Percentiles rank a stretch among this genome's conserved stretches.
Evolutionary conservation across 2,888 invertebrate species (phyloP).

Genomic region (Alloplasta piceator): DNA sequence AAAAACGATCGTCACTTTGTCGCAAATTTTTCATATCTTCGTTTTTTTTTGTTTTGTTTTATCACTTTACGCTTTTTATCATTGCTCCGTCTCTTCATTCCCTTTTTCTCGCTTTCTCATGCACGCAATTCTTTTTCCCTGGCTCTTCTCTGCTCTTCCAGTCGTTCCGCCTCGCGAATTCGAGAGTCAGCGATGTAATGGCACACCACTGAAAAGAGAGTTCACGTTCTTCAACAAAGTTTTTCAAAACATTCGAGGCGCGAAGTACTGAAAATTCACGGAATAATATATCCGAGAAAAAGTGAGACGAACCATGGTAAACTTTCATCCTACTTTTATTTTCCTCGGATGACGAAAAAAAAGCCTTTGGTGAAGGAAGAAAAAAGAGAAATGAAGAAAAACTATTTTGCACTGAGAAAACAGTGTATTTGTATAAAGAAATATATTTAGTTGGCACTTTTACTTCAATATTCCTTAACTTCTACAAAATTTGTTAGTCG

Average conservation of each 20-base stretch:
- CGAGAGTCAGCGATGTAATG: conserved; percentile 29
- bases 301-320: neutral
- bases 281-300: neutral
- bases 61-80: neutral
- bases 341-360: conserved; percentile 2
- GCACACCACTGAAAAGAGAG: conserved; percentile 34
- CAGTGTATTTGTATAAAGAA: too few species aligned
- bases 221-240: conserved; percentile 36
- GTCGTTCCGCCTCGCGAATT: conserved; percentile 38
- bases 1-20: conserved; percentile 19
- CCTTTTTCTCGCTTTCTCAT: neutral
- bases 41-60: conserved; percentile 7
- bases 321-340: conserved; percentile 39
- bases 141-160: neutral
- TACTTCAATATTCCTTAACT: too few species aligned
- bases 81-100: neutral
- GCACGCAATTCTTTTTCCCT: conserved; percentile 11
- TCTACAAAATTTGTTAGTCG: too few species aligned
- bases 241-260: conserved; percentile 30
- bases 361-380: neutral
- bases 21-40: neutral
- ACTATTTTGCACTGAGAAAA: neutral
- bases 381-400: neutral
- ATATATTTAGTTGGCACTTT: too few species aligned
- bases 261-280: conserved; percentile 10